Percentiles rank a stretch among this genome's conserved stretches.
Conservation (phyloP, 2,797 vertebrate genomes). For the Notolabrus celidotus region DNA sequence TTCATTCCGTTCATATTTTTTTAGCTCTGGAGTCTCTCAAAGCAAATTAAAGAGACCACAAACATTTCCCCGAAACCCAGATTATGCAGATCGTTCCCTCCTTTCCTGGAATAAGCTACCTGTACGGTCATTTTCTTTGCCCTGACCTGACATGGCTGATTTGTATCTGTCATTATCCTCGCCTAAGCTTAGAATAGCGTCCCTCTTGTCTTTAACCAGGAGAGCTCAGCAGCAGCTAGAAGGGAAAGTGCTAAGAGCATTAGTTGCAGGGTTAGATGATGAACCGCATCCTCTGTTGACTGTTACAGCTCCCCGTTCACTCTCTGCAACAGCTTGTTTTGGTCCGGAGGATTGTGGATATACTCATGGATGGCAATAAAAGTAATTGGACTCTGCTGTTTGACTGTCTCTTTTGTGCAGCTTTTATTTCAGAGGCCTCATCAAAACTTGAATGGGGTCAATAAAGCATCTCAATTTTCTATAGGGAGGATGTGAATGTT, state of each 20-base stretch:
- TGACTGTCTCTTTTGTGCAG: neutral
- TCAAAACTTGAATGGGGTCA: neutral
- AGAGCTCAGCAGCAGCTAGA: constrained; percentile 36
- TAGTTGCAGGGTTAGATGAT: constrained; percentile 31
- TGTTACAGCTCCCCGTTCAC: neutral
- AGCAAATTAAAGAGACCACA: neutral
- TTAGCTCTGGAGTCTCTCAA: neutral
- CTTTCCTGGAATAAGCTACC: constrained; percentile 15
- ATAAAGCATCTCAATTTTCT: neutral
- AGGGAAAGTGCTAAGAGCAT: constrained; percentile 45
- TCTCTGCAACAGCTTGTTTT: constrained; percentile 4
- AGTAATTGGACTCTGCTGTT: neutral
- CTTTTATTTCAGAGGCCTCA: neutral
- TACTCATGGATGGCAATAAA: neutral
- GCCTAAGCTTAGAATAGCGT: constrained; percentile 62
- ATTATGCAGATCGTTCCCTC: constrained; percentile 12
- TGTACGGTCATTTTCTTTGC: constrained; percentile 27
- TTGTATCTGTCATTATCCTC: constrained; percentile 61
- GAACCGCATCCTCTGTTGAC: constrained; percentile 26
- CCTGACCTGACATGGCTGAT: constrained; percentile 43
- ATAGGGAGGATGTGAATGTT: constrained; percentile 24
- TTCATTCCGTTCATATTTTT: neutral
- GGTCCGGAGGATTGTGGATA: neutral
- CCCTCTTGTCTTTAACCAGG: constrained; percentile 31
- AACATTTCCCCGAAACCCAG: constrained; percentile 10